Evolutionary conservation across 2,797 vertebrate species (phyloP).

Genomic region (Paedocypris micromegethes): DNA sequence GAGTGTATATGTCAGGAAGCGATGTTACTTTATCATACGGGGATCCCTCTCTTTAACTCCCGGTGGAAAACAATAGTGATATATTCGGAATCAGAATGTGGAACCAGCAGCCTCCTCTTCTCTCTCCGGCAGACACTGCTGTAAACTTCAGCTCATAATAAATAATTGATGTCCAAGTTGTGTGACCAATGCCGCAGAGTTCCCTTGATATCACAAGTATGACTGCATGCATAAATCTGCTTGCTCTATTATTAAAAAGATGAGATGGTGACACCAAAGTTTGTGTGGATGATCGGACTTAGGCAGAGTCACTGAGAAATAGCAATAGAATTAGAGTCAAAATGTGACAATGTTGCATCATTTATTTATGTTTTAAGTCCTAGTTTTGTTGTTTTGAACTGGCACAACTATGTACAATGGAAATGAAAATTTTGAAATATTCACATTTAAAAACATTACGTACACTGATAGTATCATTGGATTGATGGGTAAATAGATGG

Average conservation of each 20-base stretch:
- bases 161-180: constrained; percentile 8
- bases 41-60: constrained; percentile 16
- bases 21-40: constrained; percentile 24
- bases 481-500: no score
- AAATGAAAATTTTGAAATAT: no score
- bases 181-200: constrained; percentile 12
- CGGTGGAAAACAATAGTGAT: constrained; percentile 27
- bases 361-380: no score
- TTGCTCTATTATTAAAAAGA: constrained; percentile 19
- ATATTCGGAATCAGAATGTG: constrained; percentile 15
- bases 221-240: constrained; percentile 7
- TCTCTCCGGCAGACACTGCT: constrained; percentile 4
- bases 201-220: constrained; percentile 10
- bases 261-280: constrained; percentile 4
- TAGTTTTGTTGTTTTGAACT: no score
- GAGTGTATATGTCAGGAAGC: constrained; percentile 25
- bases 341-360: no score
- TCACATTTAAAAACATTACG: no score
- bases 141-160: constrained; percentile 9
- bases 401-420: no score
- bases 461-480: no score
- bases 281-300: not conserved
- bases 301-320: no score
- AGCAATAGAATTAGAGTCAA: no score
- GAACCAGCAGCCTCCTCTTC: not conserved